These are phyloP conservation scores for Lycia hirtaria DNA, from an alignment of 2,888 invertebrate species.

Conservation along the genomic window DNA sequence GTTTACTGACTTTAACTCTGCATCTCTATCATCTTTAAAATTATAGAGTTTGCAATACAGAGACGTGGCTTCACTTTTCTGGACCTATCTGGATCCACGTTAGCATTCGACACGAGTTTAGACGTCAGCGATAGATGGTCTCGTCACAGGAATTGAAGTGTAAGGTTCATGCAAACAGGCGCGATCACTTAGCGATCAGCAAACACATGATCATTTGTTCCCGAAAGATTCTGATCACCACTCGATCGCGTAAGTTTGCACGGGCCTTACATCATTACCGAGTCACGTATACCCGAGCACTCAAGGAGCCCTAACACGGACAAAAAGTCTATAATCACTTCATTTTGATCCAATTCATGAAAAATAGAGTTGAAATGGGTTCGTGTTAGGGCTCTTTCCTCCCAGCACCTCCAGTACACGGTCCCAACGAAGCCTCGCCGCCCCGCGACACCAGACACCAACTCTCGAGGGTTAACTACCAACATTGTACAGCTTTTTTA, in stretches of 20 bases:
- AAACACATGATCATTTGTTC: not conserved
- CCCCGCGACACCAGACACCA: conserved; percentile 45
- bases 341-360: not conserved
- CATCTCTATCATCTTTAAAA: no score
- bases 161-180: conserved; percentile 2
- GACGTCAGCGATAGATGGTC: no score
- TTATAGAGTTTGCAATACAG: no score
- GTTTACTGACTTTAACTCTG: no score
- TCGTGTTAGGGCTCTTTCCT: conserved; percentile 11
- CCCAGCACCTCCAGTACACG: conserved; percentile 11
- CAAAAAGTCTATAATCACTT: not conserved
- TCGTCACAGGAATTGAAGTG: no score
- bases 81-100: no score
- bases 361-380: not conserved
- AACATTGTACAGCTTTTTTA: conserved; percentile 33
- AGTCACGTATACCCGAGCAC: conserved; percentile 71
- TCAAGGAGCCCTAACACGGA: conserved; percentile 64
- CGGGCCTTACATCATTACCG: conserved; percentile 50
- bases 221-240: no score
- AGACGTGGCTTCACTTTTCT: no score
- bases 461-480: conserved; percentile 41
- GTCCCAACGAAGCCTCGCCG: conserved; percentile 24
- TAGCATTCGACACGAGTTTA: no score
- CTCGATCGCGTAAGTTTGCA: not conserved
- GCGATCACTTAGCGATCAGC: not conserved